Base-by-base conservation (phyloP, 2,113 vertebrate species). In the Bettongia penicillata region DNA sequence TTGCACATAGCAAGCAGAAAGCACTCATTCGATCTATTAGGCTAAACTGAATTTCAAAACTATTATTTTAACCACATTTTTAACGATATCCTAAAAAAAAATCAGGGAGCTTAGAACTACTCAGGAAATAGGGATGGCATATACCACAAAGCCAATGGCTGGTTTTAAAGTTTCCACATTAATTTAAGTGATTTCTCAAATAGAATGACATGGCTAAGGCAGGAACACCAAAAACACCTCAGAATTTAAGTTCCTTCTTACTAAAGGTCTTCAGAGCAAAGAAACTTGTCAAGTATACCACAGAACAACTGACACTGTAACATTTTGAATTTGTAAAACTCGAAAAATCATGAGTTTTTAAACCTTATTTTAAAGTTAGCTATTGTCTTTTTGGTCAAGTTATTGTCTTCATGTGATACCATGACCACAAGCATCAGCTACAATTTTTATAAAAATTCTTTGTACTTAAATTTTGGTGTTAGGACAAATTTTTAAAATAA, bases 41-140 rank as follows among this genome's bases (percentile, higher is more conserved):
- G 31, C 57, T 61, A 8, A 31, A 61, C 0, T 31, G 3, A 57
- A 8, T 31, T 61, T 28, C 57, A 61, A 61, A 31, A 12, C 57
- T 61, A 31, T 61, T 61, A 31, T 12, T 61, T 61, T 53, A 53
- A 31, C 31, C 28, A 61, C 57, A 31, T 28, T 12, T 61, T 61
- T 12, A 61, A 31, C 26, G 31, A 31, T 61, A 61, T 61, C 57
- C 91, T 50, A 90, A 43, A 95, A 31, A 43, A 90, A 93, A 96
- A 57, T 90, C 52, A 92, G 50, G 93, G 91, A 50, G 31, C 47
- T 31, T 8, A 77, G 53, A 91, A 93, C 26, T 31, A 57, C 3
- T 8, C 26, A 31, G 28, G 57, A 61, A 31, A 61, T 31, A 12
- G 26, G 26, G 28, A 61, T 61, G 57, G 0, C 28, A 61, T 31